Conservation (phyloP, 2,113 vertebrate species). For the Coptodon rendalli region DNA sequence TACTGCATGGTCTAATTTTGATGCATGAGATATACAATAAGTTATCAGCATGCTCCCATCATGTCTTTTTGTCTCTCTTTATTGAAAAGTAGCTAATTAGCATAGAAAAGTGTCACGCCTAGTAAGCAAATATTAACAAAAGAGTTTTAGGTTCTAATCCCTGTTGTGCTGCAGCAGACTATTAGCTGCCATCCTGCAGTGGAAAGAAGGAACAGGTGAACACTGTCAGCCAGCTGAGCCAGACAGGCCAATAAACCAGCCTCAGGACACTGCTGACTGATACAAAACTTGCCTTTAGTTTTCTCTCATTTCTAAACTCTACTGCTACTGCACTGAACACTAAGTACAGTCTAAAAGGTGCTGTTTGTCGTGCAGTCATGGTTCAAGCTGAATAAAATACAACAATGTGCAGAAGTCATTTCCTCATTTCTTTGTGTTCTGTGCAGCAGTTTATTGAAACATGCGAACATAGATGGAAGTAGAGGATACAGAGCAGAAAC, state of each 20-base stretch:
- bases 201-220: conserved; percentile 46
- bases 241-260: conserved; percentile 28
- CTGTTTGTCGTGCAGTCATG: background rate
- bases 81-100: background rate
- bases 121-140: background rate
- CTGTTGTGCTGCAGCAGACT: background rate
- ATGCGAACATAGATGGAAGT: background rate
- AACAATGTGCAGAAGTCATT: background rate
- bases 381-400: background rate
- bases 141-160: background rate
- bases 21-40: background rate
- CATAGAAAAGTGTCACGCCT: background rate
- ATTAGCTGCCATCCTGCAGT: background rate
- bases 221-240: conserved; percentile 20
- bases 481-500: background rate
- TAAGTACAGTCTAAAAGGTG: background rate
- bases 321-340: background rate
- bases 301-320: conserved; percentile 11
- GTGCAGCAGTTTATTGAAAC: background rate
- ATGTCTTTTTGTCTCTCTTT: background rate
- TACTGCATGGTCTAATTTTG: conserved; percentile 10
- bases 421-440: background rate
- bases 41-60: background rate
- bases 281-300: conserved; percentile 32
- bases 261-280: conserved; percentile 43